phyloP scores from a whole-genome alignment of 2,888 invertebrate genomes.

The Leptinotarsa haldemani region DNA sequence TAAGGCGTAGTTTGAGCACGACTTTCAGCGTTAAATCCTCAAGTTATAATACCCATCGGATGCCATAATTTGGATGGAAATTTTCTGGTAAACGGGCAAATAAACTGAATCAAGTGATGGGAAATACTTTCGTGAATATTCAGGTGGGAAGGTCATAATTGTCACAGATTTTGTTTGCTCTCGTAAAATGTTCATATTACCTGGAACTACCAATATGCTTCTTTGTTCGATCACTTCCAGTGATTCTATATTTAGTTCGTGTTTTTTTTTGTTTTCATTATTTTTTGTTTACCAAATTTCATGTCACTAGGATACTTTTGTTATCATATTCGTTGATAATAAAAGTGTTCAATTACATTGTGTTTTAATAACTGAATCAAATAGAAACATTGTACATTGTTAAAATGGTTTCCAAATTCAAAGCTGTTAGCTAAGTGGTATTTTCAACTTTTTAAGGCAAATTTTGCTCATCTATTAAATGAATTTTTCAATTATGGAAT shows the following conservation, averaged over 20 bases:
- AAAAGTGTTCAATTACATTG: no score
- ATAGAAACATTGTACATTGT: no score
- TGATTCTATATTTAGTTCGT: neutral
- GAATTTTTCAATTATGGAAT: no score
- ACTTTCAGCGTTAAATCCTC: slow-evolving; percentile 35
- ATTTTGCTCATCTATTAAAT: no score
- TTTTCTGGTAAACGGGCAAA: slow-evolving; percentile 28
- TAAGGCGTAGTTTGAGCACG: slow-evolving; percentile 28
- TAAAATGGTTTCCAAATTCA: no score
- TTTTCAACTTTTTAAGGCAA: no score
- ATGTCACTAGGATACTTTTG: neutral
- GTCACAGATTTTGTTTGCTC: slow-evolving; percentile 11
- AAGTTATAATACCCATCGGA: slow-evolving; percentile 34
- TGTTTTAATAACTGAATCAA: no score
- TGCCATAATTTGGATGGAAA: slow-evolving; percentile 39
- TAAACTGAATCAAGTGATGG: slow-evolving; percentile 20
- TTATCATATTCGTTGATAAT: no score
- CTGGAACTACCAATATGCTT: neutral
- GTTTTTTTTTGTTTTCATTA: neutral
- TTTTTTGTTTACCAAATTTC: neutral
- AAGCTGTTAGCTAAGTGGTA: no score
- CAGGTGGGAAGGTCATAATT: slow-evolving; percentile 5
- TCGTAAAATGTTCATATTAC: slow-evolving; percentile 8
- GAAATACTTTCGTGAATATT: slow-evolving; percentile 16
- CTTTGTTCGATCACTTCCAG: neutral